A percentile compares a stretch with the other conserved stretches of the same genome.
phyloP scores from a whole-genome alignment of 2,113 vertebrate species.

The Columba livia region DNA sequence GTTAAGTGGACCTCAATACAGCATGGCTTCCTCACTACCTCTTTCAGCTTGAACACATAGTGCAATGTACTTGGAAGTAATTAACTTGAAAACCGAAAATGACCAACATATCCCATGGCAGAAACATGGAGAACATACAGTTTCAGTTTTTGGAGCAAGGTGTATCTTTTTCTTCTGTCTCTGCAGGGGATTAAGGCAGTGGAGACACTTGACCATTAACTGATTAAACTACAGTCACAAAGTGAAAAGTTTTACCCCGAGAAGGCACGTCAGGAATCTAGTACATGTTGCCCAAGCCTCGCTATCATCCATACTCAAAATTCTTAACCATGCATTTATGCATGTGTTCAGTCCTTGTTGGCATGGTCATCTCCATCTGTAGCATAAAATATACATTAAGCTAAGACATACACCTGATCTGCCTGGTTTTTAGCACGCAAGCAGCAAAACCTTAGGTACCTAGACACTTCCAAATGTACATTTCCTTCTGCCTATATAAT shows the following conservation, averaged over 20 bases:
- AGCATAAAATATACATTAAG: neutral
- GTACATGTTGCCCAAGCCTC: neutral
- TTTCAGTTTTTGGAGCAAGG: neutral
- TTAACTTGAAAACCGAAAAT: neutral
- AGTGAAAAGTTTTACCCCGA: neutral
- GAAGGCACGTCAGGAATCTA: neutral
- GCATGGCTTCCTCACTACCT: neutral
- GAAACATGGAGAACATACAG: neutral
- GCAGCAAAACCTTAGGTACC: neutral
- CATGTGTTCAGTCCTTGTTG: neutral
- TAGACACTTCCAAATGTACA: neutral
- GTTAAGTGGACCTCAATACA: neutral
- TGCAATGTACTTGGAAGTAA: neutral
- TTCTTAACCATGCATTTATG: neutral
- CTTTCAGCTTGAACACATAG: neutral
- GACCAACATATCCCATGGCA: neutral
- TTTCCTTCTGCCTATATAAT: neutral
- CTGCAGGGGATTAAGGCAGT: neutral
- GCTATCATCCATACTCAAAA: neutral
- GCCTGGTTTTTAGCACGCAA: neutral
- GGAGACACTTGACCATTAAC: neutral
- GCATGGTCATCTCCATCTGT: neutral
- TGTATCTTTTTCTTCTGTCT: neutral
- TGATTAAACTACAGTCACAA: neutral
- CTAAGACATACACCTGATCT: neutral